These are phyloP conservation scores for Petrocephalus zakoni DNA, from an alignment of 2,113 vertebrate species.

Conservation along the genomic window DNA sequence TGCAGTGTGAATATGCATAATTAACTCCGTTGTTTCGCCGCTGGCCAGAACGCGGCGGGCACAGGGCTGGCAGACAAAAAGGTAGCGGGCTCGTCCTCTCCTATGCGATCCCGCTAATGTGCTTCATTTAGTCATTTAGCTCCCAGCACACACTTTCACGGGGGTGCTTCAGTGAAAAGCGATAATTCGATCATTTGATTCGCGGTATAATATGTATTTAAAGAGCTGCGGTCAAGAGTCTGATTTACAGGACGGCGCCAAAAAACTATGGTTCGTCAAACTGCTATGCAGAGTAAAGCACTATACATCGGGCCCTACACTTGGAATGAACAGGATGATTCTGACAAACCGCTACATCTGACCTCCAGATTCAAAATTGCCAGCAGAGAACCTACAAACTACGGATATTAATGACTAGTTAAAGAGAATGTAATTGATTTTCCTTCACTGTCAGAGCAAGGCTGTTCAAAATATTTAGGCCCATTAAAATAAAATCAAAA, in stretches of 20 bases:
- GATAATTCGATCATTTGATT: slow-evolving; percentile 6
- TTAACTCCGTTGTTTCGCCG: neutral
- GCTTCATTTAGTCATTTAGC: neutral
- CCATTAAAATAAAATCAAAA: neutral
- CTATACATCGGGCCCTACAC: neutral
- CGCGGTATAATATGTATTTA: slow-evolving; percentile 6
- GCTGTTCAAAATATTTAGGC: neutral
- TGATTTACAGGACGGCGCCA: neutral
- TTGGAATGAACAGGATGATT: neutral
- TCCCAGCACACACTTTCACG: neutral
- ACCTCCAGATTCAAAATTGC: neutral
- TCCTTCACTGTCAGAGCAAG: neutral
- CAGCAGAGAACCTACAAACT: neutral
- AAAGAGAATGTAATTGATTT: neutral
- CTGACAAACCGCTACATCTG: neutral
- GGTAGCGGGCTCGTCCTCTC: neutral
- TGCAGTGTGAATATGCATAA: neutral
- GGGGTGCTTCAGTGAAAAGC: neutral
- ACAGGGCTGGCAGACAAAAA: neutral
- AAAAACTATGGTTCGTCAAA: neutral
- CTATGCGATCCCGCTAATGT: neutral
- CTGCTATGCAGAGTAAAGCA: neutral
- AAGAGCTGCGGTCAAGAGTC: neutral
- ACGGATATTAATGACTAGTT: neutral
- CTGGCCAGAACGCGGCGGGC: neutral